These are phyloP conservation scores for Limnothrissa miodon DNA, from an alignment of 2,113 vertebrate genomes.

Conservation along the genomic window DNA sequence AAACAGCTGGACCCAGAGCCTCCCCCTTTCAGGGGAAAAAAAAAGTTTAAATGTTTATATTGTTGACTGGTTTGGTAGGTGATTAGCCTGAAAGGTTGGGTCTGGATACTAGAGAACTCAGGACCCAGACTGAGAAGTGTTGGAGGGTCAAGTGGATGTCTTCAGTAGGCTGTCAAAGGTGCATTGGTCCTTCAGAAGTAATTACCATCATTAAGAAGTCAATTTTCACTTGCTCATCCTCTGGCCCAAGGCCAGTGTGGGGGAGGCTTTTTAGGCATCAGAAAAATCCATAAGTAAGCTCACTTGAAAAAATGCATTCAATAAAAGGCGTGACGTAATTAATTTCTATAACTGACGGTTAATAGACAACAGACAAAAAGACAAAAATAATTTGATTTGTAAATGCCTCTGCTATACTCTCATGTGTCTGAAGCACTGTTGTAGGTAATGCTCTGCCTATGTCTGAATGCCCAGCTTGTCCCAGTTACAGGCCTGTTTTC, in stretches of 20 bases:
- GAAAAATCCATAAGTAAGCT: not conserved
- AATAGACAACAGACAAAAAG: not conserved
- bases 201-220: not conserved
- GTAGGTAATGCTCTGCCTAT: not conserved
- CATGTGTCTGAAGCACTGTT: not conserved
- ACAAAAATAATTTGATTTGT: not conserved
- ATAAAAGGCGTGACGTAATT: not conserved
- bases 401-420: not conserved
- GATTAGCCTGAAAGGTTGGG: too few relatives aligned
- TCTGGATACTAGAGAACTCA: not conserved
- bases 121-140: not conserved
- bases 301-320: not conserved
- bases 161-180: not conserved
- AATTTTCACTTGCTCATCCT: not conserved
- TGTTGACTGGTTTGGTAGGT: not conserved
- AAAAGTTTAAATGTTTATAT: not conserved
- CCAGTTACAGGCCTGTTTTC: not conserved
- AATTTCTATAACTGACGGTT: not conserved
- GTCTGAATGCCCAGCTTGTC: not conserved
- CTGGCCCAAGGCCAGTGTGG: not conserved
- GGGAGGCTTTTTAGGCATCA: not conserved
- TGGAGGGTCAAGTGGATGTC: not conserved
- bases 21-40: not conserved
- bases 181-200: not conserved
- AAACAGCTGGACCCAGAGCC: constrained; percentile 5